These are phyloP conservation scores for Leptinotarsa undecemlineata DNA, from an alignment of 1,140 invertebrate genomes.

Conservation along the genomic window DNA sequence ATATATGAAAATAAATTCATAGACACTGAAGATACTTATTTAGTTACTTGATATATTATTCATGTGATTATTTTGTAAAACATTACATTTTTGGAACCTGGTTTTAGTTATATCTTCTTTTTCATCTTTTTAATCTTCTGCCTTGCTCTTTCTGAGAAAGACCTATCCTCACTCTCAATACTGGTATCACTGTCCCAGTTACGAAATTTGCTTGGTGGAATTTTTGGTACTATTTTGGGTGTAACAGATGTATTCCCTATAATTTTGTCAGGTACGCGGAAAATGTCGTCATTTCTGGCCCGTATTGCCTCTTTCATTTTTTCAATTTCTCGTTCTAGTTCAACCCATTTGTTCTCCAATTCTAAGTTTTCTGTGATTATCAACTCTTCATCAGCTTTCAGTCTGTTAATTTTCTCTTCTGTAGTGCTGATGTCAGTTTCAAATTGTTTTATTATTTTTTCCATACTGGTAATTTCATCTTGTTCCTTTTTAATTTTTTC, in stretches of 20 bases:
- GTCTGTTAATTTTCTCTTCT: background rate
- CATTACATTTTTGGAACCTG: too few species aligned
- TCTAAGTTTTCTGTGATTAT: background rate
- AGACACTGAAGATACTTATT: too few species aligned
- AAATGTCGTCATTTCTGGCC: background rate
- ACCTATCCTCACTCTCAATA: background rate
- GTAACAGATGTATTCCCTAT: background rate
- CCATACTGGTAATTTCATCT: background rate
- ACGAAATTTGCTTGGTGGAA: background rate
- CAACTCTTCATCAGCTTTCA: background rate
- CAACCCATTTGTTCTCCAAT: background rate
- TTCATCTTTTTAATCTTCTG: background rate
- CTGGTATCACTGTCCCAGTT: background rate
- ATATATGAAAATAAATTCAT: too few species aligned
- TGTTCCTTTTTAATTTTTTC: background rate
- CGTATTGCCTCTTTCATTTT: background rate
- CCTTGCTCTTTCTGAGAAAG: background rate
- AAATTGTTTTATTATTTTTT: background rate
- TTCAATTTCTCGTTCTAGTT: background rate
- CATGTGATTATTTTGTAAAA: too few species aligned
- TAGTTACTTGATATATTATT: too few species aligned
- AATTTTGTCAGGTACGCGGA: background rate
- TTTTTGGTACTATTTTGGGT: background rate
- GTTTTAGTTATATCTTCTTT: too few species aligned
- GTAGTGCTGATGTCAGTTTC: background rate